These are phyloP conservation scores for Solenopsis invicta DNA, from an alignment of 1,140 invertebrate species.

Conservation along the genomic window DNA sequence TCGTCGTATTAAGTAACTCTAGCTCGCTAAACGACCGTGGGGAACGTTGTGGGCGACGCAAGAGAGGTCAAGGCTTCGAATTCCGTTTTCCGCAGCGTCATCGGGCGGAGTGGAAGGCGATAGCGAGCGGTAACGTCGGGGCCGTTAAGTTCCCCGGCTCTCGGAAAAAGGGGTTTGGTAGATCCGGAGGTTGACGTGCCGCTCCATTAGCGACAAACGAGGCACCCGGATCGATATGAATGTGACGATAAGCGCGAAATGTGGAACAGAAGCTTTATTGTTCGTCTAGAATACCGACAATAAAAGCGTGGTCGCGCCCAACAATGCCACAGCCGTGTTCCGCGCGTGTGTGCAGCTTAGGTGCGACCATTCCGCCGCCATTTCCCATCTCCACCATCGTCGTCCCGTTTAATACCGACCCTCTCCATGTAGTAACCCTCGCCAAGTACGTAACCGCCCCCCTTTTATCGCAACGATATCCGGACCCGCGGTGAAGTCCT, in stretches of 20 bases:
- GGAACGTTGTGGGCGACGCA: not conserved
- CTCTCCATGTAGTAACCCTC: slow-evolving; percentile 44
- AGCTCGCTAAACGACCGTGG: slow-evolving; percentile 20
- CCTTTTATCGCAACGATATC: slow-evolving; percentile 62
- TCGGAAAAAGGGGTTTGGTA: slow-evolving; percentile 1
- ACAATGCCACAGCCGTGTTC: slow-evolving; percentile 68
- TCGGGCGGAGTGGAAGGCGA: not conserved
- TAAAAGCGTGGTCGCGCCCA: slow-evolving; percentile 76
- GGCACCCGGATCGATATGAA: slow-evolving; percentile 74
- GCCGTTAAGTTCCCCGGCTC: slow-evolving; percentile 13
- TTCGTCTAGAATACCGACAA: slow-evolving; percentile 78
- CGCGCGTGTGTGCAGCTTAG: slow-evolving; percentile 42
- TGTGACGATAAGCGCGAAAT: slow-evolving; percentile 77
- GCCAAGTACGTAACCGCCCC: slow-evolving; percentile 46
- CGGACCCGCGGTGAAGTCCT: slow-evolving; percentile 14
- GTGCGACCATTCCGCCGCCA: slow-evolving; percentile 20
- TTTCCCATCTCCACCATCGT: not conserved
- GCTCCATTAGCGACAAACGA: slow-evolving; percentile 77
- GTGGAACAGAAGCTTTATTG: slow-evolving; percentile 80
- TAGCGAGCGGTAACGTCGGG: slow-evolving; percentile 17
- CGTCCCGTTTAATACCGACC: slow-evolving; percentile 48
- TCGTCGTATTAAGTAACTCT: slow-evolving; percentile 37
- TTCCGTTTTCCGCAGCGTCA: slow-evolving; percentile 56
- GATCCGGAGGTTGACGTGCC: slow-evolving; percentile 56
- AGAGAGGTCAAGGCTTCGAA: slow-evolving; percentile 46